A percentile compares a stretch with the other conserved stretches of the same genome.
These are phyloP conservation scores for Tichodroma muraria DNA, from an alignment of 2,113 vertebrate species.

Conservation along the genomic window DNA sequence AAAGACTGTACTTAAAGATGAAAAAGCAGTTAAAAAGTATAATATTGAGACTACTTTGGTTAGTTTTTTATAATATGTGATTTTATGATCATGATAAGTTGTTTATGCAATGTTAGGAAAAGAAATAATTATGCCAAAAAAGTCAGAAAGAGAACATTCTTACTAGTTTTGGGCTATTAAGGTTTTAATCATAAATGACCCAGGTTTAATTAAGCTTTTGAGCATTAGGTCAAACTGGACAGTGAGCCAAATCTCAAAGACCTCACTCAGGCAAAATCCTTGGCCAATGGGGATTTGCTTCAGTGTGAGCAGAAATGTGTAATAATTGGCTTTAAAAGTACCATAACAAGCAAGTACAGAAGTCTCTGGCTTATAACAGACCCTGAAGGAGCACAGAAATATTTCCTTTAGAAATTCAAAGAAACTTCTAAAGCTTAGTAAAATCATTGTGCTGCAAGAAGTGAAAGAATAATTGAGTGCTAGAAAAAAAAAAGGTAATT, in stretches of 20 bases:
- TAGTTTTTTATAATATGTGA: background rate
- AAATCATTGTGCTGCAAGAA: background rate
- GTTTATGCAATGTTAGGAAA: background rate
- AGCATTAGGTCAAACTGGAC: conserved; percentile 10
- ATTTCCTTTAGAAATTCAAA: conserved; percentile 4
- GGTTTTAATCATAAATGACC: background rate
- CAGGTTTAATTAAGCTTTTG: conserved; percentile 17
- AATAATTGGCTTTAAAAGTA: conserved; percentile 27
- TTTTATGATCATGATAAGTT: background rate
- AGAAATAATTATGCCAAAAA: background rate
- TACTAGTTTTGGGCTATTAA: background rate
- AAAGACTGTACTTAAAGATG: background rate
- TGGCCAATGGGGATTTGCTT: conserved; percentile 8
- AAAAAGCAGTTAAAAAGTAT: background rate
- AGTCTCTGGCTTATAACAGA: conserved; percentile 10
- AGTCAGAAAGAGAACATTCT: background rate
- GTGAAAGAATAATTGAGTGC: background rate
- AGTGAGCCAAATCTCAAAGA: conserved; percentile 11
- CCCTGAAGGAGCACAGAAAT: background rate
- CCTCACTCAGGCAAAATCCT: background rate
- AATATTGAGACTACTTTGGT: background rate
- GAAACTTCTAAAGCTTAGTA: background rate
- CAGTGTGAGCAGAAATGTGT: background rate
- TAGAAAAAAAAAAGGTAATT: background rate
- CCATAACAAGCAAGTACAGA: background rate